phyloP scores from a whole-genome alignment of 2,888 invertebrate species.

The Papilio protenor region DNA sequence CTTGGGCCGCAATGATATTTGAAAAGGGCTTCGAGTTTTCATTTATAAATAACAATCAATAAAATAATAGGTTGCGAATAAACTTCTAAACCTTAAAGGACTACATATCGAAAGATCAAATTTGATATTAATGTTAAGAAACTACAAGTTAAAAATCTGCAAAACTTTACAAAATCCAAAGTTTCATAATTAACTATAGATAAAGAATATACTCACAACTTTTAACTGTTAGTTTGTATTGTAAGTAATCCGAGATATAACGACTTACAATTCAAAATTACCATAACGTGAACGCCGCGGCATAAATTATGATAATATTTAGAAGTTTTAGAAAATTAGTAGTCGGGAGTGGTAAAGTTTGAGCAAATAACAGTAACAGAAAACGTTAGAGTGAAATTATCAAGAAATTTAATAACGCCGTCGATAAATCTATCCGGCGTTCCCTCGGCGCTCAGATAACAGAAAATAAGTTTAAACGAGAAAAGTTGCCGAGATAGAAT shows the following conservation, averaged over 20 bases:
- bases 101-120: background rate
- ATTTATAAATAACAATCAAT: no score
- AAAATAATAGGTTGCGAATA: no score
- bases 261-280: constrained; percentile 4
- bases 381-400: constrained; percentile 42
- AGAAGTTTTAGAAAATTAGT: constrained; percentile 24
- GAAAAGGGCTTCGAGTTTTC: no score
- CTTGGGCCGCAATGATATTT: no score
- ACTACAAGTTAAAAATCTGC: background rate
- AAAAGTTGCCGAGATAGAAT: constrained; percentile 68
- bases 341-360: constrained; percentile 21
- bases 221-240: background rate
- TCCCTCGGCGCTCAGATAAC: constrained; percentile 72
- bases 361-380: constrained; percentile 43
- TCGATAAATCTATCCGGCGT: constrained; percentile 51
- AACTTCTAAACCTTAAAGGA: no score
- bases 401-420: constrained; percentile 45
- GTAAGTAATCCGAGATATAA: constrained; percentile 1
- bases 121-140: background rate
- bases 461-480: constrained; percentile 81
- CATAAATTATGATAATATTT: constrained; percentile 12
- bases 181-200: background rate
- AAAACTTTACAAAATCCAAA: background rate
- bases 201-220: background rate
- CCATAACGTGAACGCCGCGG: background rate